These are phyloP conservation scores for Alfaro cultratus DNA, from an alignment of 2,797 vertebrate genomes.

Conservation along the genomic window DNA sequence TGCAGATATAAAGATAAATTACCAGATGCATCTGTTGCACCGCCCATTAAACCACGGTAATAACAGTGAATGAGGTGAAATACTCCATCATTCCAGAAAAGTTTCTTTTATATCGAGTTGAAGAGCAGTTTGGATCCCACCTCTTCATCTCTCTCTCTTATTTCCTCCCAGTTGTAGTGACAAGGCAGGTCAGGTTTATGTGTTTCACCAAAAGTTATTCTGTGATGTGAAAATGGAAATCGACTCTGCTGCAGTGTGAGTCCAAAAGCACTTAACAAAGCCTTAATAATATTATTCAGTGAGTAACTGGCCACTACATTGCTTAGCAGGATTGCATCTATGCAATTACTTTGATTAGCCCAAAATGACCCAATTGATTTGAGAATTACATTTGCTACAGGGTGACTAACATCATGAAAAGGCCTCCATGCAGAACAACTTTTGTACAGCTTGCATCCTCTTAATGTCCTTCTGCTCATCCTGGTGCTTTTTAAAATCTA, in stretches of 20 bases:
- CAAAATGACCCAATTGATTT: conserved; percentile 49
- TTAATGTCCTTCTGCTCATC: not conserved
- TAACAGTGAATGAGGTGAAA: conserved; percentile 4
- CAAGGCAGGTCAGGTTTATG: conserved; percentile 13
- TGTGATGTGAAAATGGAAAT: conserved; percentile 39
- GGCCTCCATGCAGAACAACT: conserved; percentile 1
- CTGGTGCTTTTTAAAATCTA: not conserved
- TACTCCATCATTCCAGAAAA: conserved; percentile 15
- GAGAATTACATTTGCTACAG: conserved; percentile 18
- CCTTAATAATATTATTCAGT: conserved; percentile 40
- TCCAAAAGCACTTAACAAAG: conserved; percentile 57
- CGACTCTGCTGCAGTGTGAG: conserved; percentile 16
- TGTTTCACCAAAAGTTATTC: conserved; percentile 28
- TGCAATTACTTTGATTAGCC: conserved; percentile 50
- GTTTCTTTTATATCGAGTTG: conserved; percentile 14
- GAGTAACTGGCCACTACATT: conserved; percentile 41
- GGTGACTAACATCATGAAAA: conserved; percentile 12
- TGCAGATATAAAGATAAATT: conserved; percentile 34
- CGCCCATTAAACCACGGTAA: conserved; percentile 6
- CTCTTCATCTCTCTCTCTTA: not conserved
- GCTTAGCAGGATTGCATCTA: conserved; percentile 32
- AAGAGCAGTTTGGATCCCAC: not conserved
- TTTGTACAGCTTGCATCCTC: not conserved
- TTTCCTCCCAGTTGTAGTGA: conserved; percentile 20
- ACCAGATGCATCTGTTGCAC: conserved; percentile 1